Conservation (phyloP, 1,140 invertebrate species). For the Drosophila littoralis region DNA sequence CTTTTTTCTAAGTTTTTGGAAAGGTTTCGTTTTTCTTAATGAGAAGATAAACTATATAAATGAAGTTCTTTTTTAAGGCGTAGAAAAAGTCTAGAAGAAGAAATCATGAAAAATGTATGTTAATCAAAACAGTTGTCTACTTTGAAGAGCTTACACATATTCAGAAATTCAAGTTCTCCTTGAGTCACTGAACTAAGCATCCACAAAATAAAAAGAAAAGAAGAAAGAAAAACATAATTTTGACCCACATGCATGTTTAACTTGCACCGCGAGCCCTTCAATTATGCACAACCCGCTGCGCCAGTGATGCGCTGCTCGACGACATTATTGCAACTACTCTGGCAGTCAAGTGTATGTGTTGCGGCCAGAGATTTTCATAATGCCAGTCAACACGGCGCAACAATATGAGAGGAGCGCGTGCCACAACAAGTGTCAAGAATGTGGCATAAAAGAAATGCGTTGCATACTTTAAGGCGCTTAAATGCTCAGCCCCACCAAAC, state of each 20-base stretch:
- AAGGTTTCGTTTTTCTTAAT: no score
- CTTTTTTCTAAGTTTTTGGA: no score
- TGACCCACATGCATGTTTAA: slow-evolving; percentile 53
- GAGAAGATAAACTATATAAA: no score
- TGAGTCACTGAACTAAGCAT: slow-evolving; percentile 2
- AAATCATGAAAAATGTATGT: not conserved
- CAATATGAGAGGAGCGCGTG: slow-evolving; percentile 13
- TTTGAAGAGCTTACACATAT: not conserved
- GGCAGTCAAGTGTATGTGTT: slow-evolving; percentile 32
- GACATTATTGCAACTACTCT: slow-evolving; percentile 42
- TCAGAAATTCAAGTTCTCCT: not conserved
- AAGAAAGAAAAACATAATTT: slow-evolving; percentile 1
- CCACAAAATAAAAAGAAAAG: not conserved
- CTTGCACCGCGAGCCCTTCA: slow-evolving; percentile 25
- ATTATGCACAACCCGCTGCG: slow-evolving; percentile 29
- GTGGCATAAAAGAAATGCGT: slow-evolving; percentile 48
- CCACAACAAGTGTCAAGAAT: slow-evolving; percentile 72
- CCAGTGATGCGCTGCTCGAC: slow-evolving; percentile 1
- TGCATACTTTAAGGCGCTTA: slow-evolving; percentile 77
- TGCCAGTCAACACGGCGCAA: slow-evolving; percentile 27
- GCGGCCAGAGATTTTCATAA: slow-evolving; percentile 43
- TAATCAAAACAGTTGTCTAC: not conserved
- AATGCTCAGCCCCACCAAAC: slow-evolving; percentile 44
- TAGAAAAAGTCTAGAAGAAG: no score
- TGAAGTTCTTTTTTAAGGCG: no score